Conservation (phyloP, 2,113 vertebrate genomes). For the Hemibagrus wyckioides region DNA sequence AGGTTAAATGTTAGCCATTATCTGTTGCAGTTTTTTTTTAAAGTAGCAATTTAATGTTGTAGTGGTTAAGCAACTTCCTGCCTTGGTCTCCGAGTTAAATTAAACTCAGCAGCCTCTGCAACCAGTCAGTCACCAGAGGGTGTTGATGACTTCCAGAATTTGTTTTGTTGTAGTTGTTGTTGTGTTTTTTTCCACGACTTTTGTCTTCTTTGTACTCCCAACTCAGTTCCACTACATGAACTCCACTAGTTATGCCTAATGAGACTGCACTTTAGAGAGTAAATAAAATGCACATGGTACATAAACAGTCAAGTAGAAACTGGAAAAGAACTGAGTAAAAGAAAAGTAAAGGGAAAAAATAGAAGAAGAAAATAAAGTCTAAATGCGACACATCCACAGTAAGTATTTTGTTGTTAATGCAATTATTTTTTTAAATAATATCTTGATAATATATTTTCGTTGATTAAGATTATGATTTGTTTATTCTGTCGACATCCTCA, state of each 20-base stretch:
- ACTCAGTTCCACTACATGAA: background rate
- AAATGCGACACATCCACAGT: background rate
- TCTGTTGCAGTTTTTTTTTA: background rate
- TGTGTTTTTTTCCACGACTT: background rate
- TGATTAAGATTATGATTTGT: background rate
- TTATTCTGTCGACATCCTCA: background rate
- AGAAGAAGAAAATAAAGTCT: background rate
- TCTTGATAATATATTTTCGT: background rate
- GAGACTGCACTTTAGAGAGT: background rate
- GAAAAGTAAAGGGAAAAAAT: background rate
- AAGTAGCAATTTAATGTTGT: background rate
- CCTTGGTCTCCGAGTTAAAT: background rate
- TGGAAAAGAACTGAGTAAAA: background rate
- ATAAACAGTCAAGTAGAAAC: background rate
- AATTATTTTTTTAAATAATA: background rate
- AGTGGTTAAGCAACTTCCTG: background rate
- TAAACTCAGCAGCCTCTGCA: slow-evolving; percentile 11
- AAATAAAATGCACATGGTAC: background rate
- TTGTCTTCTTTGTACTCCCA: background rate
- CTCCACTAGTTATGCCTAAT: background rate
- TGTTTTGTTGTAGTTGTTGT: background rate
- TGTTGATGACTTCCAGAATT: slow-evolving; percentile 15
- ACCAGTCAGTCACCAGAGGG: slow-evolving; percentile 28
- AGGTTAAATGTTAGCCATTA: background rate
- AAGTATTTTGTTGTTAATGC: background rate